Evolutionary conservation across 1,140 invertebrate genomes (phyloP), one percentile per base, ranked within the genome.

Genomic region (Sipha flava): DNA sequence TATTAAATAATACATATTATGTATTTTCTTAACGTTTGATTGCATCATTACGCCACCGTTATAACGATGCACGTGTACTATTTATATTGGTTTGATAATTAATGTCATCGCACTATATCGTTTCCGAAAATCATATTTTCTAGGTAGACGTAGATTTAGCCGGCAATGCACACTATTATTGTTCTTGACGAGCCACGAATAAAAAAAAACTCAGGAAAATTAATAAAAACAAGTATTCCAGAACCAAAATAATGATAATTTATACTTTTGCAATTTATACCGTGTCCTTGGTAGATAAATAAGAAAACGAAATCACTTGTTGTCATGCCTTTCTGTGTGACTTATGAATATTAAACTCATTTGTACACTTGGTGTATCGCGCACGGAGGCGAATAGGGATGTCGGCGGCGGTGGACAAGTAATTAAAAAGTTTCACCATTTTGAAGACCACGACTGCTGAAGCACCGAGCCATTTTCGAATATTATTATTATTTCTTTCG

Each of bases 371-470:
- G 26, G 29, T 52, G 49, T 9, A 5, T 10, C 12, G 68, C 37
- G 31, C 26, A 47, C 26, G n/a, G 40, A 16, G n/a, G 31, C 16
- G 16, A n/a, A 49, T n/a, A 26, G 26, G 43, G 16, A 14, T 26
- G 10, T 5, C 3, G 12, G 12, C 23, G 10, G 21, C 6, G 57
- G 26, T 2, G 57, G 57, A 29, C 16, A 9, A 47, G 45, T 47
- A 72, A 72, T 72, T 72, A 72, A 72, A 72, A 72, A 72, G 68
- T 72, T 72, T 29, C 26, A 49, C 26, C 26, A 45, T 47, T 29
- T 72, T 47, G 40, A 72, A 31, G 23, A 49, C 68, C 21, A 49
- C 64, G 23, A 18, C 21, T 37, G 49, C 21, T 37, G 34, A 45
- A 49, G 21, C n/a, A 23, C 12, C 37, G 64, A 31, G 26, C 68